These are phyloP conservation scores for Entomyzon cyanotis DNA, from an alignment of 2,113 vertebrate genomes.

Conservation along the genomic window DNA sequence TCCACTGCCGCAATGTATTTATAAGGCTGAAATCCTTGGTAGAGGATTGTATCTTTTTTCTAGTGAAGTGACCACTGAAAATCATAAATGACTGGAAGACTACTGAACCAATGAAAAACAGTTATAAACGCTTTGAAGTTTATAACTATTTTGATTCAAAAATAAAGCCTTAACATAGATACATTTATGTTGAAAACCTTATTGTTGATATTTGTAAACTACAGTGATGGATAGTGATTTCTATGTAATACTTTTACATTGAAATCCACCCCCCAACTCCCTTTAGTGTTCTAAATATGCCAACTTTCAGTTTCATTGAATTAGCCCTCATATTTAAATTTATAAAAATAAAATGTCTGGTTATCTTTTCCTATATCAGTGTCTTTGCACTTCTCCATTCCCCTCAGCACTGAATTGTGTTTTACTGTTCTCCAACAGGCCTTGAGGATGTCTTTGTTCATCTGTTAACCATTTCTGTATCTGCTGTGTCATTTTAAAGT, in stretches of 20 bases:
- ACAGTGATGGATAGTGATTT: background rate
- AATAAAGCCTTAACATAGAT: background rate
- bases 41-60: background rate
- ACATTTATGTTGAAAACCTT: background rate
- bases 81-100: background rate
- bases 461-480: background rate
- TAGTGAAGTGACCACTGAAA: background rate
- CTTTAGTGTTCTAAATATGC: background rate
- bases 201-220: background rate
- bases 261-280: background rate
- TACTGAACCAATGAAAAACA: background rate
- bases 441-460: background rate
- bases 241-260: background rate
- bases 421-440: background rate
- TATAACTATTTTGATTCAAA: background rate
- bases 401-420: background rate
- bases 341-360: background rate
- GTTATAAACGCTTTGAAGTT: background rate
- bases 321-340: background rate
- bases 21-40: background rate
- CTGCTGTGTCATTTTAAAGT: background rate
- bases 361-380: background rate
- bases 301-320: background rate
- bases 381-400: background rate
- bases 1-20: background rate